phyloP scores from a whole-genome alignment of 2,888 invertebrate genomes.

The Sclerodermus sp. region DNA sequence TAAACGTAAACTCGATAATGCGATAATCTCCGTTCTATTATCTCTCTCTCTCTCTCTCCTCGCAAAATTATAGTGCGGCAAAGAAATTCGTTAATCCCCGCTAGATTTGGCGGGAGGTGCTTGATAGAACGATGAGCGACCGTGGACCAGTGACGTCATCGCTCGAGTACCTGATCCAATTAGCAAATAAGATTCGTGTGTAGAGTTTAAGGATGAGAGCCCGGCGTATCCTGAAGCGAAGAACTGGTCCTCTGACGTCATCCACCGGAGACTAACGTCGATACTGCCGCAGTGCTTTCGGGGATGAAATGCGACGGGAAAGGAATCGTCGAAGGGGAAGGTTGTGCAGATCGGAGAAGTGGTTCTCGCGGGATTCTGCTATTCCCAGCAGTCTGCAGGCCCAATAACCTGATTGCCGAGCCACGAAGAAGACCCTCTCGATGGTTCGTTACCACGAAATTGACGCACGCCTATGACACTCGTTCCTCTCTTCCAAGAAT shows the following conservation, averaged over 20 bases:
- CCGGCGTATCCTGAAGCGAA: slow-evolving; percentile 5
- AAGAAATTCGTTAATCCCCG: too few relatives aligned
- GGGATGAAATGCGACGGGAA: slow-evolving; percentile 27
- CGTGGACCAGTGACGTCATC: too few relatives aligned
- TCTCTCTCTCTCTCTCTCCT: not conserved
- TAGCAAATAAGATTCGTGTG: too few relatives aligned
- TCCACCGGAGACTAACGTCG: slow-evolving; percentile 26
- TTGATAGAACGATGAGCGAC: too few relatives aligned
- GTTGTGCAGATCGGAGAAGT: slow-evolving; percentile 12
- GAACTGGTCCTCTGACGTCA: too few relatives aligned
- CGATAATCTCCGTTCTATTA: too few relatives aligned
- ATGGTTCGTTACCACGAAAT: slow-evolving; percentile 32
- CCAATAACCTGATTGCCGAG: slow-evolving; percentile 37
- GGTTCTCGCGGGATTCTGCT: slow-evolving; percentile 25
- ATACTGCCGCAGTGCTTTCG: slow-evolving; percentile 25
- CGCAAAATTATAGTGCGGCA: too few relatives aligned
- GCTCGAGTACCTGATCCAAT: too few relatives aligned
- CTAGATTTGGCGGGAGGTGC: too few relatives aligned
- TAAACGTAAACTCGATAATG: too few relatives aligned
- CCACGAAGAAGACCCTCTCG: slow-evolving; percentile 24
- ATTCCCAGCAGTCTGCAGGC: slow-evolving; percentile 35
- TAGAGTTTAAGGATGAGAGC: not conserved
- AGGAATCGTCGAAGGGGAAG: slow-evolving; percentile 24
- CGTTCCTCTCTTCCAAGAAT: not conserved
- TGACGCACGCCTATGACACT: slow-evolving; percentile 3